Evolutionary conservation across 2,888 invertebrate genomes (phyloP), one percentile per base, ranked within the genome.

Genomic region (Xylota sylvarum): DNA sequence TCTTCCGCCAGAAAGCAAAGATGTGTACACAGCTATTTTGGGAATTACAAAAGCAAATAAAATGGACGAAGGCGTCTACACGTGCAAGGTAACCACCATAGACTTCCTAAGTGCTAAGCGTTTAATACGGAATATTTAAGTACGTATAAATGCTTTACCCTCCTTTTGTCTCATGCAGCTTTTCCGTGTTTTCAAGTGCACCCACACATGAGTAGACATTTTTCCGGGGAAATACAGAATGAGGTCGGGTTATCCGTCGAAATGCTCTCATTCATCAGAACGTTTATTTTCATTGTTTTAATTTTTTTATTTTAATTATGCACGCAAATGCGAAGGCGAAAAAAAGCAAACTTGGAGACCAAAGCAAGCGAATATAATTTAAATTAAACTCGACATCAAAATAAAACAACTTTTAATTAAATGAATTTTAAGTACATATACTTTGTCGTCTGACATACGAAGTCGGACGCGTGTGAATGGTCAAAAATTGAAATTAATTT

Each of bases 51-150:
- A 94, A 87, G 95, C 96, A 0, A 94, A 94, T 81, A 92, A 93
- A 23, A 93, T 95, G 40, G 97, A 97, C 90, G 94, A 95, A 23
- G 97, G 97, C 17, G 93, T 94, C 77, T 97, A 97, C 93, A 96
- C 96, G 3, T 97, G 97, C 91, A 95, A 96, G 90, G 96, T 93
- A 89, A 89, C 69, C 80, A n/a, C 17, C 35, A 50, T 32, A 56
- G 19, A 65, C 19, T 23, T 43, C 14, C 5, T 0, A 40, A 56
- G 12, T 43, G 30, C 30, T 43, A 43, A 23, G 5, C 40, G 27
- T 40, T 69, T 17, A 27, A 7, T 60, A 9, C 30, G 10, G 23
- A 32, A 32, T 12, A 32, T 32, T 46, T 72, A 32, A 17, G 5
- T 58, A 27, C 10, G 12, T 14, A 60, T 27, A 50, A 37, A 23